Evolutionary conservation across 2,113 vertebrate genomes (phyloP), one percentile per base, ranked within the genome.

Genomic region (Phalacrocorax carbo): DNA sequence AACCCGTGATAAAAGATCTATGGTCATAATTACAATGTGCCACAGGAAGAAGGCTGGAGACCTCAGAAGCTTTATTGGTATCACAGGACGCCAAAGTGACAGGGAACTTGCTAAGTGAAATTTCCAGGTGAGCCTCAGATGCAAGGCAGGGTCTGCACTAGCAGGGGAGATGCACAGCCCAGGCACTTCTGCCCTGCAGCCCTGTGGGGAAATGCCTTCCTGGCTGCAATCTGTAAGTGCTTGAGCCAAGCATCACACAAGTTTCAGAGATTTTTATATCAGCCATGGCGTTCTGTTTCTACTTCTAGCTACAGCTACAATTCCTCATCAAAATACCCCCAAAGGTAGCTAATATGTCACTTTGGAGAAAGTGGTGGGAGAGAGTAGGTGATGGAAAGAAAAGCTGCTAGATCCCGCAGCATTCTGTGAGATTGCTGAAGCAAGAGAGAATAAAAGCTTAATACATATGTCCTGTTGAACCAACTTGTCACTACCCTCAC

Each of bases 161-260:
- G 48, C 25, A 15, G 32, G 25, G 15, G 15, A 68, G 38, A 44
- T 49, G 54, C 27, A 5, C 4, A 29, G 92, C 36, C 32, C 20
- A 14, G 61, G 36, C 61, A 3, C 32, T 42, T 46, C 51, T 90
- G 65, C 90, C 70, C 79, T 65, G 78, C 87, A 64, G 65, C n/a
- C 51, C 70, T 17, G 23, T 4, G 46, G 42, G 85, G 54, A 86
- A 93, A 70, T 6, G 66, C 71, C 78, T 78, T 88, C 76, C 64
- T 70, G 64, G 38, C 85, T 93, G 68, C 83, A 58, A 1, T 52
- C 75, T 69, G 13, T 10, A 20, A 54, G 51, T 22, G 60, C 55
- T 73, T 18, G 80, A 91, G 91, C 82, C 86, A 92, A 90, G 65
- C 60, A 75, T 38, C 77, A 75, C 88, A 82, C 30, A 26, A 30